These are phyloP conservation scores for Siderastrea siderea DNA, from an alignment of 92 coral and sea anemone genomes.

Conservation along the genomic window DNA sequence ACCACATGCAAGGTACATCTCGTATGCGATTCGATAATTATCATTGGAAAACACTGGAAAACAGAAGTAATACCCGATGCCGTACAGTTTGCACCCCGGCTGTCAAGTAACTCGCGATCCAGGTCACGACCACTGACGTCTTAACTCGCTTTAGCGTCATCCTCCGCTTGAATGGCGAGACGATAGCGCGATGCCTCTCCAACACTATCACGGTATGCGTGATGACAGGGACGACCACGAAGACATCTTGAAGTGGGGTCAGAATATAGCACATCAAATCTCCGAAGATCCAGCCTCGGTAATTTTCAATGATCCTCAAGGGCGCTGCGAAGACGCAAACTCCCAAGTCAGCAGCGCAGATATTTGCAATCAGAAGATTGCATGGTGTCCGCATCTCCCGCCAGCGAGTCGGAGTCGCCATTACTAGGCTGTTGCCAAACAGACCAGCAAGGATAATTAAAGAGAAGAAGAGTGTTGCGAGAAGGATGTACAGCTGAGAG, in stretches of 20 bases:
- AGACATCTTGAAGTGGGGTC: slow-evolving; percentile 74
- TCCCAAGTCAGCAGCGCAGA: slow-evolving; percentile 75
- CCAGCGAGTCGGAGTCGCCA: slow-evolving; percentile 71
- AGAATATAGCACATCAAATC: slow-evolving; percentile 55
- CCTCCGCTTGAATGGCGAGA: slow-evolving; percentile 73
- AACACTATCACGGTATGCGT: slow-evolving; percentile 81
- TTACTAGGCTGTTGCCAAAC: slow-evolving; percentile 67
- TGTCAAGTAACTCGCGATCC: slow-evolving; percentile 67
- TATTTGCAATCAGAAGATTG: slow-evolving; percentile 73
- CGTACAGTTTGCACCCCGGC: slow-evolving; percentile 41
- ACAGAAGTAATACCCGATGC: slow-evolving; percentile 23
- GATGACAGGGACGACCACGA: slow-evolving; percentile 68
- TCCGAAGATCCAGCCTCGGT: slow-evolving; percentile 80
- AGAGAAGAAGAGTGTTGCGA: slow-evolving; percentile 52
- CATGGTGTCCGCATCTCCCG: slow-evolving; percentile 78
- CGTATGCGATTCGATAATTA: slow-evolving; percentile 49
- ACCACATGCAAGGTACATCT: slow-evolving; percentile 70
- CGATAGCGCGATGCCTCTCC: slow-evolving; percentile 81
- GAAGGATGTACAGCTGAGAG: slow-evolving; percentile 1
- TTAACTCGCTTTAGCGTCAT: slow-evolving; percentile 57
- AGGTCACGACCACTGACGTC: slow-evolving; percentile 50
- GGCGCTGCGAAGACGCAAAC: slow-evolving; percentile 76
- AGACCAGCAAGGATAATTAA: slow-evolving; percentile 59
- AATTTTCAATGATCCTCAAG: slow-evolving; percentile 63
- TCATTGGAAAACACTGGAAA: slow-evolving; percentile 24